Conservation (phyloP, 2,797 vertebrate species). For the Acropternis orthonyx region DNA sequence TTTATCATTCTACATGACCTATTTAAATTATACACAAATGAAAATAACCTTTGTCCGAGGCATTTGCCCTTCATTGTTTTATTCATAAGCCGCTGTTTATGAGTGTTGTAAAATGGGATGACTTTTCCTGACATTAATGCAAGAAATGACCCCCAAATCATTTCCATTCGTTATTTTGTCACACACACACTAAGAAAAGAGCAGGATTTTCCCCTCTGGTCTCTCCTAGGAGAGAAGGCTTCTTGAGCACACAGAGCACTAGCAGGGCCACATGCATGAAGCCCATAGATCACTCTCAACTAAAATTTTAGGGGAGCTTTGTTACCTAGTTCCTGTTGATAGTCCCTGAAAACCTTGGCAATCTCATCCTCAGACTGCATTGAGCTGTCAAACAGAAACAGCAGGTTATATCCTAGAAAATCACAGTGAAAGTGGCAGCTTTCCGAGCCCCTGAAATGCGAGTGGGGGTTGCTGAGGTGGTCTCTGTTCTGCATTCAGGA, state of each 20-base stretch:
- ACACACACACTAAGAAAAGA: background rate
- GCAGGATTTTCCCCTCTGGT: background rate
- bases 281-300: background rate
- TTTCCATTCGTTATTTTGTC: background rate
- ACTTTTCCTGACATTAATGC: background rate
- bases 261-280: background rate
- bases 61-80: background rate
- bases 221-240: background rate
- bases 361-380: background rate
- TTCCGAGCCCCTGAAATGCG: background rate
- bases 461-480: background rate
- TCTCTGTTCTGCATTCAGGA: background rate
- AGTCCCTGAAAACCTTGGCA: background rate
- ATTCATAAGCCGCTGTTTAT: background rate
- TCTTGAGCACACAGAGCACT: background rate
- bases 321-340: background rate
- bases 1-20: background rate
- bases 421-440: background rate
- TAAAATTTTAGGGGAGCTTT: background rate
- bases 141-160: background rate
- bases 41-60: conserved; percentile 10
- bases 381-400: background rate
- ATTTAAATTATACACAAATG: background rate
- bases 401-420: background rate
- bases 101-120: background rate